Conservation (phyloP, 2,888 invertebrate species). For the Hololepta plana region DNA sequence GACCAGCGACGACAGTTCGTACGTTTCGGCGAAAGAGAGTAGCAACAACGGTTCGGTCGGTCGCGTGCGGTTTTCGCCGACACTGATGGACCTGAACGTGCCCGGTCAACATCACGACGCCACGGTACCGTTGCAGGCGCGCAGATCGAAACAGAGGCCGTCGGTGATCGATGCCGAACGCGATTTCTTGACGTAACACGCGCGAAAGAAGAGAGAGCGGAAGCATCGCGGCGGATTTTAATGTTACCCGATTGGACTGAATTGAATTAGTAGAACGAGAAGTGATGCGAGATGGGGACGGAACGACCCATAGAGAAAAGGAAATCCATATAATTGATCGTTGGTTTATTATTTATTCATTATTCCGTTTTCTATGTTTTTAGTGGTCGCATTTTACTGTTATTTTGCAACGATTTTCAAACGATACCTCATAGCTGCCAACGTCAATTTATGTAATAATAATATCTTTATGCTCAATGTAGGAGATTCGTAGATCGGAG, state of each 20-base stretch:
- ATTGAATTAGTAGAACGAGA: too few relatives aligned
- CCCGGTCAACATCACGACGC: conserved; percentile 34
- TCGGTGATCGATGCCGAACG: conserved; percentile 34
- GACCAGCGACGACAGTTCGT: conserved; percentile 76
- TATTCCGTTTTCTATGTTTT: too few relatives aligned
- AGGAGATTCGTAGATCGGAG: too few relatives aligned
- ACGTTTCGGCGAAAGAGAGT: conserved; percentile 72
- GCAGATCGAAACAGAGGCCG: conserved; percentile 27
- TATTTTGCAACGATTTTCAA: too few relatives aligned
- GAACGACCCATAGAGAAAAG: too few relatives aligned
- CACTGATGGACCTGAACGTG: conserved; percentile 41
- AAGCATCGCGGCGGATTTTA: neutral
- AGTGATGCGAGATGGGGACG: too few relatives aligned
- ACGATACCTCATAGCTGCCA: too few relatives aligned
- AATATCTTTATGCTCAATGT: too few relatives aligned
- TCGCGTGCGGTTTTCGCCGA: conserved; percentile 61
- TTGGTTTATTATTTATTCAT: too few relatives aligned
- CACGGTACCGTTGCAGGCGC: conserved; percentile 33
- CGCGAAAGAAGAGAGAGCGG: conserved; percentile 1
- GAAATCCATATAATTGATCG: too few relatives aligned
- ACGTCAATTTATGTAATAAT: too few relatives aligned
- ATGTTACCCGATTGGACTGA: neutral
- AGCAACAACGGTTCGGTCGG: conserved; percentile 44
- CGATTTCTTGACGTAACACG: conserved; percentile 34
- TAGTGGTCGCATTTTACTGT: too few relatives aligned